Evolutionary conservation across 2,113 vertebrate species (phyloP), one percentile per base, ranked within the genome.

Genomic region (Hepsetus odoe): DNA sequence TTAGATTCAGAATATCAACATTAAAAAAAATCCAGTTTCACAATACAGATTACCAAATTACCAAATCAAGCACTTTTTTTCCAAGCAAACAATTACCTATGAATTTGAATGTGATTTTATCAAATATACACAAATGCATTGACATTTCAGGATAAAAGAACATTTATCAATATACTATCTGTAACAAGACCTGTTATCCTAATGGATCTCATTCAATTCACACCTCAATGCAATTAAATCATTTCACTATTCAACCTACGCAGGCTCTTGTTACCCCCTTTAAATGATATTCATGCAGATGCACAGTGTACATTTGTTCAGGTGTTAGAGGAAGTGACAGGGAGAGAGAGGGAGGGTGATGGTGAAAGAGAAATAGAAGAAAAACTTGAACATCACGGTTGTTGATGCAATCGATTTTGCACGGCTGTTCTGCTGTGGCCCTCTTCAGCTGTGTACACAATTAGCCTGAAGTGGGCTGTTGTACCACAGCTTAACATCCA

Each of bases 391-490:
- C 38, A 26, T 10, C 42, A 69, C 64, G 51, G 32, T 62, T 53
- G 44, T 72, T 77, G 58, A 81, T 30, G 68, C 67, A 59, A 81
- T 83, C 70, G 68, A 80, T 85, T 81, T 85, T 79, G 74, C 79
- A 62, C 58, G 49, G 72, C 74, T 71, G 79, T 74, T 86, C 74
- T 66, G 66, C 80, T 71, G n/a, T 22, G 61, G 58, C 20, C 53
- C 70, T 79, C 81, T 76, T 82, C 35, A 53, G 72, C 61, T 83
- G 83, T 82, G 83, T 70, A 79, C 78, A 83, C 80, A 84, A 80
- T 86, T 82, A 82, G 85, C 74, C 79, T 72, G 51, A 81, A 71
- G 83, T 79, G 67, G 83, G 75, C 81, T 72, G 68, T 78, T 70
- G 75, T 68, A 70, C 70, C 46, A 28, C 8, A 74, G 80, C 77